phyloP scores from a whole-genome alignment of 2,888 invertebrate genomes.

The Exephanes ischioxanthus region DNA sequence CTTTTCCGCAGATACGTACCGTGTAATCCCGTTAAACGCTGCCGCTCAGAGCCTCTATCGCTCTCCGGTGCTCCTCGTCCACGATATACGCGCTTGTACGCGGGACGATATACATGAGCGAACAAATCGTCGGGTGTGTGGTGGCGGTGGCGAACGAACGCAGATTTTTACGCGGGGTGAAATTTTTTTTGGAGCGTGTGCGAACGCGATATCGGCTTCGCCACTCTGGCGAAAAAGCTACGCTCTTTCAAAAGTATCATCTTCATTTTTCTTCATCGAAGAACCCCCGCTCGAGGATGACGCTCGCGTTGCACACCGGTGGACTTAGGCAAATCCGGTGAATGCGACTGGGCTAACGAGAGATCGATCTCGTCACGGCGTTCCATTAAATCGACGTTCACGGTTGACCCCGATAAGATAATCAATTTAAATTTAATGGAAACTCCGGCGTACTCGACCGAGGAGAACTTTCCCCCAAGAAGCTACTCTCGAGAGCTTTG shows the following conservation, averaged over 20 bases:
- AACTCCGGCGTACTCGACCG: conserved; percentile 7
- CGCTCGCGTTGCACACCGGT: not conserved
- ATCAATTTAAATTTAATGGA: conserved; percentile 34
- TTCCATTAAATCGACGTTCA: conserved; percentile 52
- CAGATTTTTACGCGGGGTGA: not conserved
- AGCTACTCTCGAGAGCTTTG: conserved; percentile 12
- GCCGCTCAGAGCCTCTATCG: conserved; percentile 45
- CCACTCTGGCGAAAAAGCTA: not conserved
- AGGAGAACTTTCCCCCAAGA: conserved; percentile 26
- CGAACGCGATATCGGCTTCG: not conserved
- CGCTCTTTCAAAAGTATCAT: not conserved
- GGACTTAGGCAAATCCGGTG: not conserved
- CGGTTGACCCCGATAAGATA: conserved; percentile 26
- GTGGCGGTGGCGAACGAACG: not conserved
- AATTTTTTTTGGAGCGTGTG: not conserved
- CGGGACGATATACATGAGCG: not conserved
- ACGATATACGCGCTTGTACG: conserved; percentile 21
- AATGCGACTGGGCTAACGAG: conserved; percentile 40
- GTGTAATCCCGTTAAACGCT: conserved; percentile 70
- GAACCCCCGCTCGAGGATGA: not conserved
- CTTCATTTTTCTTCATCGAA: not conserved
- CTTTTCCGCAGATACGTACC: conserved; percentile 70
- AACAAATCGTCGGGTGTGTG: conserved; percentile 49
- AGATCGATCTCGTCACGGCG: conserved; percentile 70
- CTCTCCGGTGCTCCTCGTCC: conserved; percentile 22